Evolutionary conservation across 2,797 vertebrate genomes (phyloP).

Genomic region (Pygocentrus nattereri): DNA sequence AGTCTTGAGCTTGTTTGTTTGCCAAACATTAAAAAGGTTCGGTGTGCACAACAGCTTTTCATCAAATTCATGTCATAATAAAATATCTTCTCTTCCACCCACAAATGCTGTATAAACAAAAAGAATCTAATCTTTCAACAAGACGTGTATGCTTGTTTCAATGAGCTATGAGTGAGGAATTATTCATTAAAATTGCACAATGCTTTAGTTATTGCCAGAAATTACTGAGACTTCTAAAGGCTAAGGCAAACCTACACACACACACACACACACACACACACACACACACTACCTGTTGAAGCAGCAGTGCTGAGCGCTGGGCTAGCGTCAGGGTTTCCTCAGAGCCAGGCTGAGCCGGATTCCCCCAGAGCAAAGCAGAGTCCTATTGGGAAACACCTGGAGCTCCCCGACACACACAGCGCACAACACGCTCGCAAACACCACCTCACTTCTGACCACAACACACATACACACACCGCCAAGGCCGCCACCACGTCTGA

Average conservation of each 20-base stretch:
- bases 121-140: background rate
- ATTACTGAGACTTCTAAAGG: background rate
- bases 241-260: background rate
- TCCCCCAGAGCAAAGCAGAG: slow-evolving; percentile 58
- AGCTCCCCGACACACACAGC: slow-evolving; percentile 61
- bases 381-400: slow-evolving; percentile 74
- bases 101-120: background rate
- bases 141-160: background rate
- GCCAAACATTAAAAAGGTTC: too few relatives aligned
- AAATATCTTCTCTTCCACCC: background rate
- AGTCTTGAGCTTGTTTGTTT: too few relatives aligned
- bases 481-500: slow-evolving; percentile 12
- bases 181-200: background rate
- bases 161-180: background rate
- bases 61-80: background rate
- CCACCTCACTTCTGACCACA: slow-evolving; percentile 38
- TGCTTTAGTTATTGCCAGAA: background rate
- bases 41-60: background rate
- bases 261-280: background rate
- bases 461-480: slow-evolving; percentile 2
- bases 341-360: slow-evolving; percentile 39
- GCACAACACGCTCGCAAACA: slow-evolving; percentile 4
- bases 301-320: slow-evolving; percentile 14
- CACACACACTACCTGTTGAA: slow-evolving; percentile 50
- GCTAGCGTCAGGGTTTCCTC: slow-evolving; percentile 1